Evolutionary conservation across 2,888 invertebrate genomes (phyloP), one percentile per base, ranked within the genome.

Genomic region (Iphiclides podalirius): DNA sequence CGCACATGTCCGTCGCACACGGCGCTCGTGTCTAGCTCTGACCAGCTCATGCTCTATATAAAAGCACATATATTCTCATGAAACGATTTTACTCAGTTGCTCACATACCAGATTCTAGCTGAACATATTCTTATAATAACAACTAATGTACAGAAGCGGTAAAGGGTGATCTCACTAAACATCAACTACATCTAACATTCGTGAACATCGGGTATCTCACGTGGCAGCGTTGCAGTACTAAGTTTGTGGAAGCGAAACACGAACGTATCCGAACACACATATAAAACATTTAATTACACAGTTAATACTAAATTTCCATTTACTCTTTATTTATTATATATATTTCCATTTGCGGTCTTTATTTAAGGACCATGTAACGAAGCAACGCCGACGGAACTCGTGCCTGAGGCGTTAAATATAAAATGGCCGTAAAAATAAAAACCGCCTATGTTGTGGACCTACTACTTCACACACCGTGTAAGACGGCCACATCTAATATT

Each of bases 41-140:
- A 68, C 61, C 54, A 72, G 61, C 61, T 63, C 84, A 85, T 85
- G 85, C 85, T 69, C 67, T 70, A 63, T 61, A n/a, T 79, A 81
- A 58, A 85, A 85, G 84, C 85, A 84, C 86, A 86, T 75, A 79
- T 70, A 61, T 60, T 67, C 58, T 63, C 38, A 50, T 23, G 50
- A 23, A 28, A 47, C 40, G 39, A 33, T 41, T 47, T 66, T 69
- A 73, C 77, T 76, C 70, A 69, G 77, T 81, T 64, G 88, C 88
- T 88, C 88, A 88, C 88, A 87, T 88, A 88, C 88, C 87, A 86
- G 87, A 85, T 78, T 69, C 61, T 68, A 60, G 62, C 53, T 60
- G 53, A 53, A 63, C 17, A 31, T 40, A 9, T 35, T 28, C 11
- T 9, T 40, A 26, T 11, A 15, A 26, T 41, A 20, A 16, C 8